Percentiles rank a stretch among this genome's conserved stretches.
phyloP scores from a whole-genome alignment of 2,797 vertebrate species.

The Numenius phaeopus region DNA sequence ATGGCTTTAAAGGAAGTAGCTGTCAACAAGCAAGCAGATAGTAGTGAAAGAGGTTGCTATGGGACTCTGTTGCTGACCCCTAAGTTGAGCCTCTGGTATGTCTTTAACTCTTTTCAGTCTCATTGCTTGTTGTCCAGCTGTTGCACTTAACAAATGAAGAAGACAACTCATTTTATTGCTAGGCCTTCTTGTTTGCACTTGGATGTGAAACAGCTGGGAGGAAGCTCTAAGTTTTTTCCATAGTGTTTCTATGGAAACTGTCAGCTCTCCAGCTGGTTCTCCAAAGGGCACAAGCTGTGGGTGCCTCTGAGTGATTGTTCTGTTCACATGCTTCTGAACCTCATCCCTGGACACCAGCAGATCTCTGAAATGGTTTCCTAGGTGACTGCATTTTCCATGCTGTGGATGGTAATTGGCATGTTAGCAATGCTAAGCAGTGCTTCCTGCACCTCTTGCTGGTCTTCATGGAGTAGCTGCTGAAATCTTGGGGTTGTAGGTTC shows the following conservation, averaged over 20 bases:
- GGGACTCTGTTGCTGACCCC: neutral
- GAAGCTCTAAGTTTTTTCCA: neutral
- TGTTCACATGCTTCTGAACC: neutral
- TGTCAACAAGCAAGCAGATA: neutral
- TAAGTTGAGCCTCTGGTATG: no score
- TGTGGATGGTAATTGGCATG: neutral
- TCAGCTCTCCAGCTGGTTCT: neutral
- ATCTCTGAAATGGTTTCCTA: neutral
- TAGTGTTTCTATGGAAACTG: conserved; percentile 48
- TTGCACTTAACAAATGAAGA: neutral
- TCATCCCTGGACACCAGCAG: neutral
- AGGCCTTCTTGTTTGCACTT: neutral
- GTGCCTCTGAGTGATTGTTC: neutral
- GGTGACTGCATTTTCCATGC: neutral
- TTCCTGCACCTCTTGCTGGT: neutral
- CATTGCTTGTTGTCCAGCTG: neutral
- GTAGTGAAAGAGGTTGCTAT: accelerated
- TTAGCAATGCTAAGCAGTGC: neutral
- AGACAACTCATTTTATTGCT: neutral
- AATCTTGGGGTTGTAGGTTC: accelerated
- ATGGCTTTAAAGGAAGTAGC: neutral
- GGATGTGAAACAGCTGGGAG: neutral
- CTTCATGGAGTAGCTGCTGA: neutral
- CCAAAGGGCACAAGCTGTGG: conserved; percentile 14
- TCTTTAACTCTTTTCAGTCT: neutral